A percentile compares a stretch with the other conserved stretches of the same genome.
These are phyloP conservation scores for Pogonomyrmex barbatus DNA, from an alignment of 1,140 invertebrate genomes.

Conservation along the genomic window DNA sequence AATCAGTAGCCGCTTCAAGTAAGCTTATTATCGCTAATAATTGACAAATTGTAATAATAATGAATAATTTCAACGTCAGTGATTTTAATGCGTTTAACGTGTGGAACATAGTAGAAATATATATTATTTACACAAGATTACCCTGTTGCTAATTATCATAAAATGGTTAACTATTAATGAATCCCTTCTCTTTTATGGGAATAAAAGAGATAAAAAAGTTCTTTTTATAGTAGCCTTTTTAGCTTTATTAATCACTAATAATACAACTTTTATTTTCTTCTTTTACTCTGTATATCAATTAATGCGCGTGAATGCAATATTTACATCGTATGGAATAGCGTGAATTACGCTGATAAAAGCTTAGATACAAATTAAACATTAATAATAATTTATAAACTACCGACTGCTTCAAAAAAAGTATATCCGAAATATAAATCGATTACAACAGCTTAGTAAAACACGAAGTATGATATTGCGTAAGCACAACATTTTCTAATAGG, in stretches of 20 bases:
- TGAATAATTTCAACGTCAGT: background rate
- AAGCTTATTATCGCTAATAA: conserved; percentile 23
- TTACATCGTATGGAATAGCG: conserved; percentile 57
- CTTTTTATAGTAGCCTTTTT: conserved; percentile 19
- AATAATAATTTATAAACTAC: conserved; percentile 45
- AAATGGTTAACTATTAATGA: background rate
- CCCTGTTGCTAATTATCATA: background rate
- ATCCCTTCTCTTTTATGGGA: background rate
- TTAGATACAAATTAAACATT: conserved; percentile 28
- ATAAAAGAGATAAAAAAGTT: background rate
- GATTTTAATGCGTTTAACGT: background rate
- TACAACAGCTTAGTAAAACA: background rate
- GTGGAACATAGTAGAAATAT: background rate
- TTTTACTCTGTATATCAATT: background rate
- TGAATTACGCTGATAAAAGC: conserved; percentile 31
- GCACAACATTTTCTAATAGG: background rate
- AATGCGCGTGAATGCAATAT: conserved; percentile 34
- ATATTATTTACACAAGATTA: background rate
- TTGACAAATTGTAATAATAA: conserved; percentile 12
- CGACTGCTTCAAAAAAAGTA: conserved; percentile 41
- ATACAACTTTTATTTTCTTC: conserved; percentile 40
- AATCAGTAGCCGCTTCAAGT: background rate
- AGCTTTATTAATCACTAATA: conserved; percentile 37
- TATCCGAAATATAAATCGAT: background rate
- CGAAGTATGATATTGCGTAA: background rate